Percentiles rank a stretch among this genome's conserved stretches.
phyloP scores from a whole-genome alignment of 1,140 invertebrate species.

The Dinothrombium tinctorium region DNA sequence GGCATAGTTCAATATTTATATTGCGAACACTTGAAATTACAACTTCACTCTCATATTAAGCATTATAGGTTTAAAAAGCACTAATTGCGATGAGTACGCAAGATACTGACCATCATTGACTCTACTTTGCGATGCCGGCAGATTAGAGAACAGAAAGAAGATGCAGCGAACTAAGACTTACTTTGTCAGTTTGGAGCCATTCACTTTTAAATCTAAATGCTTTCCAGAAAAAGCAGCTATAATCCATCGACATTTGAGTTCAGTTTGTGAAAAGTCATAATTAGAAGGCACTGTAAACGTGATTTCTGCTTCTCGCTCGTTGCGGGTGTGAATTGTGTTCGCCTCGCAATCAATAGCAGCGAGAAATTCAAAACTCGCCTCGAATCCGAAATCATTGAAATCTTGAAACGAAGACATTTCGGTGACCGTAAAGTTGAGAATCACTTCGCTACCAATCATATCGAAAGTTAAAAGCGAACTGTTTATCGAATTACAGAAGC shows the following conservation, averaged over 20 bases:
- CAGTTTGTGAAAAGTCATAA: not conserved
- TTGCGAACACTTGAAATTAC: too few species aligned
- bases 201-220: not conserved
- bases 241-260: slow-evolving; percentile 3
- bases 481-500: slow-evolving; percentile 40
- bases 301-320: not conserved
- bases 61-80: too few species aligned
- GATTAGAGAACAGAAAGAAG: too few species aligned
- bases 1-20: too few species aligned
- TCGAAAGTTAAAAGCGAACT: slow-evolving; percentile 41
- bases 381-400: slow-evolving; percentile 53
- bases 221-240: not conserved
- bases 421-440: slow-evolving; percentile 49
- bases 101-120: too few species aligned
- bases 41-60: too few species aligned
- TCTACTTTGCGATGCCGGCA: too few species aligned
- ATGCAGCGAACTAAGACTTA: too few species aligned
- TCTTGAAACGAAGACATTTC: slow-evolving; percentile 61
- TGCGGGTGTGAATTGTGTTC: not conserved
- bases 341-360: not conserved
- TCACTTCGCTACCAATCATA: slow-evolving; percentile 44
- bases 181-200: not conserved
- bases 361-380: slow-evolving; percentile 57
- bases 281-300: not conserved
- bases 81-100: too few species aligned